Evolutionary conservation across 2,888 invertebrate species (phyloP).

Genomic region (Philereme transversata): DNA sequence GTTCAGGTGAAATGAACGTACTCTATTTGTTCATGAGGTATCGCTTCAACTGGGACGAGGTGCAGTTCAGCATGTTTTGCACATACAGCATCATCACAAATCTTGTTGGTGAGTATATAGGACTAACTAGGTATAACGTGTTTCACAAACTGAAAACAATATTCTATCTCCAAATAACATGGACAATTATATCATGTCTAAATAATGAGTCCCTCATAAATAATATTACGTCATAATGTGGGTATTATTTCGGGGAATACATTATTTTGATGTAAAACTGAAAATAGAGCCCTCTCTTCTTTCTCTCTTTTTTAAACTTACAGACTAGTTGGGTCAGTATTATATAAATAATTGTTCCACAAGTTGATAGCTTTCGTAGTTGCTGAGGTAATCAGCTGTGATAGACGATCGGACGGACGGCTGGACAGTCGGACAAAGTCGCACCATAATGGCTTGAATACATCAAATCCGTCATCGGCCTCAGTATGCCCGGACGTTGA

Average conservation of each 20-base stretch:
- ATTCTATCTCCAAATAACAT: neutral
- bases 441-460: too few relatives aligned
- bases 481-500: too few relatives aligned
- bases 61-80: constrained; percentile 83
- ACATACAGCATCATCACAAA: constrained; percentile 82
- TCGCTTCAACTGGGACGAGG: constrained; percentile 84
- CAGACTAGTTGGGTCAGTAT: constrained; percentile 10
- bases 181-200: too few relatives aligned
- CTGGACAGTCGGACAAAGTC: too few relatives aligned
- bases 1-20: constrained; percentile 69
- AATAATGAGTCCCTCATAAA: constrained; percentile 16
- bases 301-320: too few relatives aligned
- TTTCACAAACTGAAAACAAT: constrained; percentile 7
- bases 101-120: constrained; percentile 71
- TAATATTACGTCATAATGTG: constrained; percentile 22
- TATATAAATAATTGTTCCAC: neutral
- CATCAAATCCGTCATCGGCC: too few relatives aligned
- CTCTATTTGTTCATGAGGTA: constrained; percentile 71
- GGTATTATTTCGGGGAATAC: constrained; percentile 21
- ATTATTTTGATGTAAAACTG: constrained; percentile 24
- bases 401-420: too few relatives aligned
- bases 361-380: too few relatives aligned
- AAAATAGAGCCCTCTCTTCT: constrained; percentile 28
- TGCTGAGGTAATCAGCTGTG: too few relatives aligned
- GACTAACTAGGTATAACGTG: constrained; percentile 5